Conservation (phyloP, 2,113 vertebrate genomes). For the Aptenodytes forsteri region DNA sequence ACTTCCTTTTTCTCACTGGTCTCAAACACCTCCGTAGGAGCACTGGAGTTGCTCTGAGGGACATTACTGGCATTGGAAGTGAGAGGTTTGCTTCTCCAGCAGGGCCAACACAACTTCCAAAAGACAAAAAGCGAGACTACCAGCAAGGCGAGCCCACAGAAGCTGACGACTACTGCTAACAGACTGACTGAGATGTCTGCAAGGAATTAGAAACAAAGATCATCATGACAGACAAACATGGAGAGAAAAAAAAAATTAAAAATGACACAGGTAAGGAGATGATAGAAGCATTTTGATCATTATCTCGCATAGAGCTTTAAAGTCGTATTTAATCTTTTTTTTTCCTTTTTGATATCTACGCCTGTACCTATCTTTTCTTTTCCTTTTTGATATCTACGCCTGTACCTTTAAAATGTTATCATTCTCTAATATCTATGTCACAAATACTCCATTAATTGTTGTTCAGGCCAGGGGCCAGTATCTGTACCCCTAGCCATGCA, state of each 20-base stretch:
- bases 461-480: background rate
- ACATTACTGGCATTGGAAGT: slow-evolving; percentile 69
- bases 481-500: background rate
- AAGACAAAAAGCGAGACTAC: slow-evolving; percentile 97
- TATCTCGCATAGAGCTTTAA: background rate
- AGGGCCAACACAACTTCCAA: slow-evolving; percentile 98
- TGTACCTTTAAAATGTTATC: background rate
- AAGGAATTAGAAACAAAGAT: slow-evolving; percentile 50
- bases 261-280: background rate
- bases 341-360: background rate
- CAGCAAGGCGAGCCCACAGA: slow-evolving; percentile 95
- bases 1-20: slow-evolving; percentile 82
- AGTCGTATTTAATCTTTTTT: background rate
- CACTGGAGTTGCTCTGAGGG: slow-evolving; percentile 74
- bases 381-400: background rate
- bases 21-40: slow-evolving; percentile 78
- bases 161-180: slow-evolving; percentile 94
- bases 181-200: slow-evolving; percentile 98
- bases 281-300: background rate
- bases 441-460: background rate
- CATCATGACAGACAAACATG: background rate
- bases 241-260: background rate
- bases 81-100: slow-evolving; percentile 92
- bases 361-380: background rate
- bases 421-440: background rate